phyloP scores from a whole-genome alignment of 2,797 vertebrate genomes.

The Paramormyrops hopkinsi region DNA sequence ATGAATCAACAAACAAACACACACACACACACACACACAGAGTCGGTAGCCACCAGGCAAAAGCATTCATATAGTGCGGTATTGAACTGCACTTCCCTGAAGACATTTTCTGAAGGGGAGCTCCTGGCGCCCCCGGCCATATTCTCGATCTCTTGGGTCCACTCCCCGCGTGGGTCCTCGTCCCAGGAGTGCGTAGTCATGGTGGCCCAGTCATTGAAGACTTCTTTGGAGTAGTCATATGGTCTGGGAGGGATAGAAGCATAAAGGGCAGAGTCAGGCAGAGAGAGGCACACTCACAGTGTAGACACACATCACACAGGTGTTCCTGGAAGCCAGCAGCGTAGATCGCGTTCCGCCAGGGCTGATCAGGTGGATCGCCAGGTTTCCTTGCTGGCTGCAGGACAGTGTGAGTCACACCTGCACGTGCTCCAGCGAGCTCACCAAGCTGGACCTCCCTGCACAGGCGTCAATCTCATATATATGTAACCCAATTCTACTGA shows the following conservation, averaged over 20 bases:
- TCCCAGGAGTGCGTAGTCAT: slow-evolving; percentile 96
- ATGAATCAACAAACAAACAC: not conserved
- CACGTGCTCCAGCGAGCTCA: slow-evolving; percentile 80
- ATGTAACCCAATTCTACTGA: not conserved
- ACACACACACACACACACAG: not conserved
- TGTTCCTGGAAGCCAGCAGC: slow-evolving; percentile 82
- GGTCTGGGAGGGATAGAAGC: slow-evolving; percentile 57
- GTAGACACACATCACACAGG: not conserved
- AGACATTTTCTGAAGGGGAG: not conserved
- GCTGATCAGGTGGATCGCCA: slow-evolving; percentile 87
- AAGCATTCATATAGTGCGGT: not conserved
- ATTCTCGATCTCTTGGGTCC: slow-evolving; percentile 89
- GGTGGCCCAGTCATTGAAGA: slow-evolving; percentile 96
- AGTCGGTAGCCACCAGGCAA: not conserved
- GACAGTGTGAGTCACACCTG: slow-evolving; percentile 87
- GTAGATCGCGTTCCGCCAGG: slow-evolving; percentile 87
- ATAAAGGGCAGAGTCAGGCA: not conserved
- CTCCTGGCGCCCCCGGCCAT: slow-evolving; percentile 30
- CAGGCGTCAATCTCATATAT: slow-evolving; percentile 72
- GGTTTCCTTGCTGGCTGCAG: slow-evolving; percentile 90
- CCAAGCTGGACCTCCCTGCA: slow-evolving; percentile 67
- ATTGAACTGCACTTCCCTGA: not conserved
- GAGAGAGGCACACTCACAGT: not conserved
- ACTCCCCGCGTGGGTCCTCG: slow-evolving; percentile 78
- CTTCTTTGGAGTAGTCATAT: slow-evolving; percentile 89